phyloP scores from a whole-genome alignment of 2,888 invertebrate species.

The Caenorhabditis parvicauda region DNA sequence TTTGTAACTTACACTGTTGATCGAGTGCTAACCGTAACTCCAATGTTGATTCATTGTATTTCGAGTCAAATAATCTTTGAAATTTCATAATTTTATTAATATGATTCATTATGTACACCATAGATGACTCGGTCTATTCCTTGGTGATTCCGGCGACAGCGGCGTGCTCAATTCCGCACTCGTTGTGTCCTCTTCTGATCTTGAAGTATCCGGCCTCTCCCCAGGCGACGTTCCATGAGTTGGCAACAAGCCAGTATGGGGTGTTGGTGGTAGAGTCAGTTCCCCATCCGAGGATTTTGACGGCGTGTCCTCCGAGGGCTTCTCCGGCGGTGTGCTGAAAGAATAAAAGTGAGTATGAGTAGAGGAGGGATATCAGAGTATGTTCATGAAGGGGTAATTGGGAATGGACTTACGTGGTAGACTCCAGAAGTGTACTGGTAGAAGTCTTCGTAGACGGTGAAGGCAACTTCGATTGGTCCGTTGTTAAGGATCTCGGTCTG shows the following conservation, averaged over 20 bases:
- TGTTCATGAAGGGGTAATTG: neutral
- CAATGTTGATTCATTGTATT: too few relatives aligned
- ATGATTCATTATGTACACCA: too few relatives aligned
- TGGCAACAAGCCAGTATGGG: slow-evolving; percentile 84
- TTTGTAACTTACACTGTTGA: too few relatives aligned
- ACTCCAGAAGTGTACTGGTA: slow-evolving; percentile 77
- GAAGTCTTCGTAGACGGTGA: slow-evolving; percentile 83
- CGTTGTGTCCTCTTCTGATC: slow-evolving; percentile 24
- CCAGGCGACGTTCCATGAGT: slow-evolving; percentile 91
- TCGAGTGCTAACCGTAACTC: too few relatives aligned
- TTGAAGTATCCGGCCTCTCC: slow-evolving; percentile 70
- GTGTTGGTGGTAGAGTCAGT: slow-evolving; percentile 70
- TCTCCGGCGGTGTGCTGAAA: slow-evolving; percentile 67
- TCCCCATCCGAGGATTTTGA: slow-evolving; percentile 84
- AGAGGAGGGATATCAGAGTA: neutral
- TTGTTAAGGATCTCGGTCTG: slow-evolving; percentile 79
- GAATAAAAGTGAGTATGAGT: neutral
- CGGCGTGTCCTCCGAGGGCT: slow-evolving; percentile 77
- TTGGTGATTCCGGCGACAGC: slow-evolving; percentile 34
- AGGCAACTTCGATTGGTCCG: slow-evolving; percentile 80
- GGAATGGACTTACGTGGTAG: too few relatives aligned
- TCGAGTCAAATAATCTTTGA: too few relatives aligned
- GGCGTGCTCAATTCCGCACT: slow-evolving; percentile 32
- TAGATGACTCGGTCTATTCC: too few relatives aligned
- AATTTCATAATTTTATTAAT: too few relatives aligned